Percentiles rank a stretch among this genome's conserved stretches.
phyloP scores from a whole-genome alignment of 2,888 invertebrate species.

The Cryptocheilus praepositus region DNA sequence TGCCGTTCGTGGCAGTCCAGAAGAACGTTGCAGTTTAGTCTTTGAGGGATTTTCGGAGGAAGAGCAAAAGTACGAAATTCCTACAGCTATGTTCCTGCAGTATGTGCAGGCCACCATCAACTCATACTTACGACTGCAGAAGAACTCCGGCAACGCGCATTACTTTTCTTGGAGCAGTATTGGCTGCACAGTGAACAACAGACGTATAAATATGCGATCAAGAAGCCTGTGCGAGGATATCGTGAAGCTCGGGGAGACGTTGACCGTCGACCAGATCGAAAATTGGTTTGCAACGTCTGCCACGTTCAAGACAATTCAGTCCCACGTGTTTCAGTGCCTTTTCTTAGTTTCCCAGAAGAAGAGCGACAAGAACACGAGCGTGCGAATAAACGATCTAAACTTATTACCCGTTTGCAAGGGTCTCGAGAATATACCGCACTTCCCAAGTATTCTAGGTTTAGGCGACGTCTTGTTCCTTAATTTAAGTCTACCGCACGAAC shows the following conservation, averaged over 20 bases:
- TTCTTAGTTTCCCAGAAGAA: conserved; percentile 77
- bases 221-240: conserved; percentile 78
- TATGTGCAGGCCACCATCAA: conserved; percentile 86
- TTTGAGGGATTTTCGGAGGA: conserved; percentile 69
- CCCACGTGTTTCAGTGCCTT: conserved; percentile 77
- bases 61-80: conserved; percentile 66
- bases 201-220: conserved; percentile 78
- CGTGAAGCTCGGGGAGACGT: conserved; percentile 70
- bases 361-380: conserved; percentile 71
- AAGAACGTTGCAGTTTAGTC: conserved; percentile 66
- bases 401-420: conserved; percentile 78
- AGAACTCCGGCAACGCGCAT: conserved; percentile 76
- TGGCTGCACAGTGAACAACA: conserved; percentile 78
- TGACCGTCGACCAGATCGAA: conserved; percentile 74
- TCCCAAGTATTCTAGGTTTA: conserved; percentile 85
- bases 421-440: conserved; percentile 84
- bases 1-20: conserved; percentile 68
- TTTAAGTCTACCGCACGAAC: conserved; percentile 84
- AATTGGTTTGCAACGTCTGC: conserved; percentile 76
- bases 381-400: conserved; percentile 75
- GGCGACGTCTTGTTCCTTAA: conserved; percentile 89
- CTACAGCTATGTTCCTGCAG: conserved; percentile 74
- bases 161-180: conserved; percentile 79
- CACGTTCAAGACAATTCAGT: conserved; percentile 75
- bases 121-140: conserved; percentile 84